Base-by-base conservation (phyloP, 2,888 invertebrate genomes). In the Drosophila kambysellisi region DNA sequence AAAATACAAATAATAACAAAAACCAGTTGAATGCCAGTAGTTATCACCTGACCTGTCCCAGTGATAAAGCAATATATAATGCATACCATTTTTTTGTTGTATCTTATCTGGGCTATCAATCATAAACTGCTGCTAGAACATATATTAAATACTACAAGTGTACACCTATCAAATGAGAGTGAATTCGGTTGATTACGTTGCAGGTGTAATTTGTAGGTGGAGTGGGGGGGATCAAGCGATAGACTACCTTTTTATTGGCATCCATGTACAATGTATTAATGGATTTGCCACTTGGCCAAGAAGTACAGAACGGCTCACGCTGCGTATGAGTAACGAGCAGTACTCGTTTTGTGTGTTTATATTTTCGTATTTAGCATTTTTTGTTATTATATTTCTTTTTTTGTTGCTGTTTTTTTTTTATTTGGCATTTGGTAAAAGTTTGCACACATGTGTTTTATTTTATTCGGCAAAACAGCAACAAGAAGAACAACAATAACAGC, bases 391-490 rank as follows among this genome's bases (percentile, higher is more conserved):
- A 30, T 57, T 11, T 53, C 9, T 43, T 12, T 12, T n/a, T 20
- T 43, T 25, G 7, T 8, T 8, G 46, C 46, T 46, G 46, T 46
- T 68, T 60, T 53, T 64, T 46, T 68, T 60, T 53, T 64, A 25
- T 69, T 60, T 56, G 11, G 59, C 70, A 76, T 74, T 79, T 69
- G 75, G 63, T 62, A 57, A 71, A 78, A 86, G 83, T 86, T 88
- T 88, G 81, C 80, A 76, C 85, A 90, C 90, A 90, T 86, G 90
- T 86, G 90, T 85, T 86, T 82, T 74, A 61, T 56, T 76, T 79
- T 76, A 70, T 74, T 76, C 75, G 63, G 61, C 80, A 76, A 50
- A 69, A n/a, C 58, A 62, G 20, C 46, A 46, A 25, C 46, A 46
- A 46, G 4, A 15, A 71, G 66, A 60, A 11, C 52, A 63, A 59